Percentiles rank a stretch among this genome's conserved stretches.
Evolutionary conservation across 1,140 invertebrate species (phyloP).

Genomic region (Lepidostoma basale): DNA sequence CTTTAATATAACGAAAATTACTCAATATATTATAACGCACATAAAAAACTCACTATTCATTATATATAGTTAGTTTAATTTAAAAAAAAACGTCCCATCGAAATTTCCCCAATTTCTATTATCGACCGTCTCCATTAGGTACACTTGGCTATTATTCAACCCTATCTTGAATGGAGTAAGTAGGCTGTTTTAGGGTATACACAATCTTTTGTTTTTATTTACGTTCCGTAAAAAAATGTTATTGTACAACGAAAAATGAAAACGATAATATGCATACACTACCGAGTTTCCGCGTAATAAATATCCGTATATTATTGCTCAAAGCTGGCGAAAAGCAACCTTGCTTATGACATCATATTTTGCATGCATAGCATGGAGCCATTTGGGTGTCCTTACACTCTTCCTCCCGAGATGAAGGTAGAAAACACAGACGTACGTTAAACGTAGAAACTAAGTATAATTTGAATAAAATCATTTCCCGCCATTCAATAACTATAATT

Average conservation of each 20-base stretch:
- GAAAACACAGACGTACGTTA: too few species aligned
- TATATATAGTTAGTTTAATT: background rate
- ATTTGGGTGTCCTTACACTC: background rate
- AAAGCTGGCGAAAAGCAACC: background rate
- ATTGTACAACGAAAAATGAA: too few species aligned
- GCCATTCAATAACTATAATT: background rate
- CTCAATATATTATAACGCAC: background rate
- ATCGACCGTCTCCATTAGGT: background rate
- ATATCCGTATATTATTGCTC: too few species aligned
- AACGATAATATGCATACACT: too few species aligned
- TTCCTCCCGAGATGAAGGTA: background rate
- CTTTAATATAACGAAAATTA: background rate
- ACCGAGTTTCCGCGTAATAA: too few species aligned
- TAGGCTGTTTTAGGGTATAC: background rate
- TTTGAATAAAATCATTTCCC: background rate
- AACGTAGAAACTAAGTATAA: background rate
- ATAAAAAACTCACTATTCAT: background rate
- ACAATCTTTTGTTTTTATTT: background rate
- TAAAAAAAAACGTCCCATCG: background rate
- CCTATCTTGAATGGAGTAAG: background rate
- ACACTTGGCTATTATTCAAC: background rate
- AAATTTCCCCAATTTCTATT: background rate
- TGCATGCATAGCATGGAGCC: background rate
- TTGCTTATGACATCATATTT: background rate
- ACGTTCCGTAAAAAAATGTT: background rate